Evolutionary conservation across 2,797 vertebrate genomes (phyloP).

Genomic region (Paedocypris micromegethes): DNA sequence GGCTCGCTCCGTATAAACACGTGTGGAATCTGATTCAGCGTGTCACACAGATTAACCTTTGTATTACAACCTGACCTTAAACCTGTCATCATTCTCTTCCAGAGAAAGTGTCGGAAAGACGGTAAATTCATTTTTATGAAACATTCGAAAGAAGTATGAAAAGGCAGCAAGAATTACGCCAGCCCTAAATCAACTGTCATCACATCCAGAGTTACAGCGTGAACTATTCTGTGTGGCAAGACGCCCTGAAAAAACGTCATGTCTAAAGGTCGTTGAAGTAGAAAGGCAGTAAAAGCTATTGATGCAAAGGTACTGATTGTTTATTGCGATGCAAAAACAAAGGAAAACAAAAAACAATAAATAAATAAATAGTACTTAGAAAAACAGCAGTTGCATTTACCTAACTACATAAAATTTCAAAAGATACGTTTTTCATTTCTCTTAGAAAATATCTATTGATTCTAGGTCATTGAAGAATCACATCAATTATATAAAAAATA

Average conservation of each 20-base stretch:
- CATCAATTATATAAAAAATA: slow-evolving; percentile 77
- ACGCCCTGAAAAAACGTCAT: slow-evolving; percentile 26
- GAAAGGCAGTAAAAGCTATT: slow-evolving; percentile 37
- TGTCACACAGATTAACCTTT: slow-evolving; percentile 4
- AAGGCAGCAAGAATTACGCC: slow-evolving; percentile 49
- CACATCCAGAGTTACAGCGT: slow-evolving; percentile 47
- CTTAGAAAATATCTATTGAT: slow-evolving; percentile 81
- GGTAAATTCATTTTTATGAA: slow-evolving; percentile 19
- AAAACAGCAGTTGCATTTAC: slow-evolving; percentile 66
- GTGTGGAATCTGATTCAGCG: slow-evolving; percentile 33
- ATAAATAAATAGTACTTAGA: slow-evolving; percentile 50
- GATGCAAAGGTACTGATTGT: slow-evolving; percentile 52
- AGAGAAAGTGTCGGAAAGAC: neutral
- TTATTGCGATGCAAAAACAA: slow-evolving; percentile 64
- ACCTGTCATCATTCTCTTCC: slow-evolving; percentile 5
- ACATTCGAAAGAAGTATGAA: slow-evolving; percentile 40
- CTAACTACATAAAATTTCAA: slow-evolving; percentile 69
- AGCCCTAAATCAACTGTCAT: slow-evolving; percentile 35
- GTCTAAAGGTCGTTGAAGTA: slow-evolving; percentile 38
- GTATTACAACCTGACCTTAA: slow-evolving; percentile 13
- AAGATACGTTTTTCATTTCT: slow-evolving; percentile 62
- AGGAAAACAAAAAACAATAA: slow-evolving; percentile 61
- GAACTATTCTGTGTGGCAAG: slow-evolving; percentile 42
- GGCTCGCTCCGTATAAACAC: slow-evolving; percentile 55
- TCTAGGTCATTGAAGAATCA: slow-evolving; percentile 74